Evolutionary conservation across 2,888 invertebrate genomes (phyloP), one percentile per base, ranked within the genome.

Genomic region (Pandemis heparana): DNA sequence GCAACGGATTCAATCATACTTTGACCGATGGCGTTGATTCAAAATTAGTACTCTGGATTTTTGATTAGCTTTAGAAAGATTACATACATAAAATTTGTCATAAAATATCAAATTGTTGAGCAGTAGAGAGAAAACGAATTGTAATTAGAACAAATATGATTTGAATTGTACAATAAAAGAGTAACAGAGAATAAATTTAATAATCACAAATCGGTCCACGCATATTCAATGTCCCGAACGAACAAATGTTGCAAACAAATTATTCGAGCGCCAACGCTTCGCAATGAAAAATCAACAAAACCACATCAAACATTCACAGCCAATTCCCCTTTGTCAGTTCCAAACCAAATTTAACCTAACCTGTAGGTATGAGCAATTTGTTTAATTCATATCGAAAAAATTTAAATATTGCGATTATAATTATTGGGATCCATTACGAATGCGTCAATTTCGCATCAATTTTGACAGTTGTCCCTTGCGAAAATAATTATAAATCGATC

Each of bases 241-340:
- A 82, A 84, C 82, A 84, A 85, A 85, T 81, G 85, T 79, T 77
- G 86, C 87, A 85, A 85, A 83, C 83, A 86, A 83, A 89, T 90
- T 88, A 90, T 81, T 83, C 86, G 69, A 77, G 86, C 84, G 79
- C 86, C 86, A 84, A 92, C 92, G 91, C 94, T 89, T 92, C 88
- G 82, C 85, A 83, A 78, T 79, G 85, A 81, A 92, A 90, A 89
- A 89, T 86, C 89, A 92, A 91, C 90, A 88, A 78, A 77, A 83
- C 76, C 70, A 71, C 75, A 89, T 94, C 81, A 91, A 92, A 89
- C 79, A 94, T 94, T 92, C 91, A 93, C 85, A 82, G 75, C 80
- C 87, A 83, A 83, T 85, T 79, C 83, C 84, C 74, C 85, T 85
- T 88, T 87, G 85, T 87, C 77, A 81, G 80, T 77, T 79, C 80